Conservation (phyloP, 2,797 vertebrate species). For the Myoxocephalus aenaeus region DNA sequence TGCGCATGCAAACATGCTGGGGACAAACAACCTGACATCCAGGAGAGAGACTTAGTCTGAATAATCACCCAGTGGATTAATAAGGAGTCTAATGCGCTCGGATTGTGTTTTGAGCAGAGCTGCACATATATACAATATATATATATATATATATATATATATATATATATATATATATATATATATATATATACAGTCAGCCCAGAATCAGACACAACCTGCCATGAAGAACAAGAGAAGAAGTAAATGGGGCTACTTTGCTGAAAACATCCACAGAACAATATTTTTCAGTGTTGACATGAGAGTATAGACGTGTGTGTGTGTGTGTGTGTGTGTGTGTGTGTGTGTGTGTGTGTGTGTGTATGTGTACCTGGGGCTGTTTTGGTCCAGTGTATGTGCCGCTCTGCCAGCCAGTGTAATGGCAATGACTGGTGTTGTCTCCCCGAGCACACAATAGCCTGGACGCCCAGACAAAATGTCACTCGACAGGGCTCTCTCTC, state of each 20-base stretch:
- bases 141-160: too few relatives aligned
- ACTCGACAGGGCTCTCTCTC: conserved; percentile 55
- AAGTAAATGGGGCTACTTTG: conserved; percentile 7
- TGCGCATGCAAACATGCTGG: conserved; percentile 5
- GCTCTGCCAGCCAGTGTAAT: conserved; percentile 47
- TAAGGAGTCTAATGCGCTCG: conserved; percentile 1
- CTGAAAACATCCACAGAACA: conserved; percentile 34
- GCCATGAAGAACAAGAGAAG: neutral
- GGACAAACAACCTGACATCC: conserved; percentile 48
- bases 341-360: conserved; percentile 27
- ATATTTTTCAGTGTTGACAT: conserved; percentile 37
- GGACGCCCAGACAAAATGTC: conserved; percentile 65
- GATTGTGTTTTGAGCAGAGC: conserved; percentile 8
- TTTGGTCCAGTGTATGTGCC: conserved; percentile 21
- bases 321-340: conserved; percentile 33
- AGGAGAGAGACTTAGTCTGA: conserved; percentile 3
- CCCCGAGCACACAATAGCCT: conserved; percentile 57
- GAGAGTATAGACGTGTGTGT: conserved; percentile 32
- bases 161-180: too few relatives aligned
- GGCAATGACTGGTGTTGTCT: conserved; percentile 66
- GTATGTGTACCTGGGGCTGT: conserved; percentile 46
- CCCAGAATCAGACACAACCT: conserved; percentile 12
- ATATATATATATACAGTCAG: too few relatives aligned
- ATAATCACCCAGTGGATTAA: conserved; percentile 25
- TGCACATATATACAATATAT: neutral